Percentiles rank a stretch among this genome's conserved stretches.
Evolutionary conservation across 2,113 vertebrate species (phyloP).

Genomic region (Pelodiscus sinensis): DNA sequence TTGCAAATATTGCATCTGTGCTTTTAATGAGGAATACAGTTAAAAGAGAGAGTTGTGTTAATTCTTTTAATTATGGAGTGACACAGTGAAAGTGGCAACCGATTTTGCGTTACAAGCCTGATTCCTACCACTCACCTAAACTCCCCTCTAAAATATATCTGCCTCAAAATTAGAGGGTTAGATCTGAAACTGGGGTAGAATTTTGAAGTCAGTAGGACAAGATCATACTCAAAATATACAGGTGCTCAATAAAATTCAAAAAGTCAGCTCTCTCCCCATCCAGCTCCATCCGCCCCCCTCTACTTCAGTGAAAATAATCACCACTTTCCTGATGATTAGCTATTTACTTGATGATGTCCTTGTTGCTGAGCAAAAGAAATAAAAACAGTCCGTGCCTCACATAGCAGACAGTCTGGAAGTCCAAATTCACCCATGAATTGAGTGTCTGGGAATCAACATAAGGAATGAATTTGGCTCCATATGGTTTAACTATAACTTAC

Average conservation of each 20-base stretch:
- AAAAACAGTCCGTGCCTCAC: background rate
- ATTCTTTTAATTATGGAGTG: background rate
- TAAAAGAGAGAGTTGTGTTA: background rate
- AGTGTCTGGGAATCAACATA: too few relatives aligned
- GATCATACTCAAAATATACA: fast-evolving
- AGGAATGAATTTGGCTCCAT: background rate
- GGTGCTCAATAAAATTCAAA: fast-evolving
- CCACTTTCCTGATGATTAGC: background rate
- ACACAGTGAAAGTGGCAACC: background rate
- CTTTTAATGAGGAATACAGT: background rate
- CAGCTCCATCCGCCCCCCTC: too few relatives aligned
- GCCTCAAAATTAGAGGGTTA: fast-evolving
- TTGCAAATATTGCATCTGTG: background rate
- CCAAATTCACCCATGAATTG: background rate
- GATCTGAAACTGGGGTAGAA: fast-evolving
- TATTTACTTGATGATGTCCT: background rate
- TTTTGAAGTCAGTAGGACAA: background rate
- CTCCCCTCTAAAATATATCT: background rate
- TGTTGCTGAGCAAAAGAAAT: background rate
- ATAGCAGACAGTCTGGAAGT: background rate
- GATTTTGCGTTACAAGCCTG: background rate
- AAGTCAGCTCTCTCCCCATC: too few relatives aligned
- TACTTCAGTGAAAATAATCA: background rate
- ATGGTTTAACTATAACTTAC: background rate
- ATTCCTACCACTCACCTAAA: background rate